Conservation (phyloP, 2,797 vertebrate genomes). For the Eulemur coronatus region DNA sequence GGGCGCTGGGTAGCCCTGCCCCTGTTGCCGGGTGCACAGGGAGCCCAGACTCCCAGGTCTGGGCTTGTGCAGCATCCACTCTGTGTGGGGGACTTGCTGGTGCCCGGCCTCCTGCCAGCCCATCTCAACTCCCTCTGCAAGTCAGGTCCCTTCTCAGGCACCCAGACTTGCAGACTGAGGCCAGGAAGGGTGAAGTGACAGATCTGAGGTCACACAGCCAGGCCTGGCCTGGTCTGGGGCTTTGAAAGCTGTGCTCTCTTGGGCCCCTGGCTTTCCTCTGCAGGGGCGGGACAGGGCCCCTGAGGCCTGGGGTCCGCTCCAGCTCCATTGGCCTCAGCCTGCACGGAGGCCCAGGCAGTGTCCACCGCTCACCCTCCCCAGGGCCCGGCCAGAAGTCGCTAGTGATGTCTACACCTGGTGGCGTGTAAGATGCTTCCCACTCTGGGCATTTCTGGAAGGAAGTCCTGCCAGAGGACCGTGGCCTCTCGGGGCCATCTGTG, state of each 20-base stretch:
- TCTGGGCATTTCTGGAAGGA: fast-evolving
- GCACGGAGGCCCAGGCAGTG: fast-evolving
- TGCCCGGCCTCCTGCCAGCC: fast-evolving
- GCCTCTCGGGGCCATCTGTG: not conserved
- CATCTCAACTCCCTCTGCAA: not conserved
- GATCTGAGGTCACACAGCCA: not conserved
- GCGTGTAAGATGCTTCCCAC: fast-evolving
- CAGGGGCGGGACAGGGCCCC: not conserved
- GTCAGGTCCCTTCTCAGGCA: not conserved
- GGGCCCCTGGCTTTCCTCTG: not conserved
- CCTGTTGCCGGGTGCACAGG: fast-evolving
- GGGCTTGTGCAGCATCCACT: fast-evolving
- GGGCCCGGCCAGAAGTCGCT: fast-evolving
- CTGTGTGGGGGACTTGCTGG: fast-evolving
- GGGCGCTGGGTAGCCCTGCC: fast-evolving
- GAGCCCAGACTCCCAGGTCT: not conserved
- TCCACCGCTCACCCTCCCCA: fast-evolving
- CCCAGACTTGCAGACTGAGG: fast-evolving
- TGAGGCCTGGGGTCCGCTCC: fast-evolving
- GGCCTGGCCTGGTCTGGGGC: not conserved
- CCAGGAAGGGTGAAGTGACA: too few species aligned
- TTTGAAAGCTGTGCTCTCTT: not conserved
- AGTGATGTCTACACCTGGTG: fast-evolving
- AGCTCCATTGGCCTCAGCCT: not conserved
- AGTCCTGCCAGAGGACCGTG: not conserved